Evolutionary conservation across 2,797 vertebrate species (phyloP).

Genomic region (Acridotheres tristis): DNA sequence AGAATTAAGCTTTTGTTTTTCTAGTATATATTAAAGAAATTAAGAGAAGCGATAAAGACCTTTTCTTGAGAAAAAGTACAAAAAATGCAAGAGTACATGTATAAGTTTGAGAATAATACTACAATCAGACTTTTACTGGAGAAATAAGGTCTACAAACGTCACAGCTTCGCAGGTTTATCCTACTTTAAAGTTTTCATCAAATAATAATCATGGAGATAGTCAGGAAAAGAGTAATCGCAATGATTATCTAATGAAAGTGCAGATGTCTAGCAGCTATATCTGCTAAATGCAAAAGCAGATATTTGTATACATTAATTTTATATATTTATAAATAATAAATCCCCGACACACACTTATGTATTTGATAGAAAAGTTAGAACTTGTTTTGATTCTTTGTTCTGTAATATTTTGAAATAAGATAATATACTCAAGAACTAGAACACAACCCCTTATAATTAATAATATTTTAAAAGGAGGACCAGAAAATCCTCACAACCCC

Average conservation of each 20-base stretch:
- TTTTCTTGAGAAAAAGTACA: background rate
- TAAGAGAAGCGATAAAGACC: accelerated
- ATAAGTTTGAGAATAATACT: background rate
- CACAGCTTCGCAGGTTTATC: background rate
- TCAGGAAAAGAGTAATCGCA: background rate
- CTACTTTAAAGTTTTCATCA: background rate
- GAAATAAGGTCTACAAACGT: background rate
- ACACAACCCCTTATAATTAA: background rate
- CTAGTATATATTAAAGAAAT: background rate
- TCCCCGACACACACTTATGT: accelerated
- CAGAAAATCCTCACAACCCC: background rate
- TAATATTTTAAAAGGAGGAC: background rate
- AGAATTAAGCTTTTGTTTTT: background rate
- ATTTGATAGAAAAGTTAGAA: background rate
- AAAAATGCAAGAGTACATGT: background rate
- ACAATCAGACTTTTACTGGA: background rate
- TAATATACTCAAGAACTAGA: background rate
- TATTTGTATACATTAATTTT: background rate
- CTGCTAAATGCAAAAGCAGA: background rate
- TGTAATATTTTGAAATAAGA: background rate
- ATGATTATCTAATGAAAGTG: background rate
- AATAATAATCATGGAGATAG: background rate
- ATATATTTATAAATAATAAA: background rate
- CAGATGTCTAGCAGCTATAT: background rate
- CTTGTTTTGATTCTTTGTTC: background rate